phyloP scores from a whole-genome alignment of 2,113 vertebrate genomes.

The Raphicerus campestris region DNA sequence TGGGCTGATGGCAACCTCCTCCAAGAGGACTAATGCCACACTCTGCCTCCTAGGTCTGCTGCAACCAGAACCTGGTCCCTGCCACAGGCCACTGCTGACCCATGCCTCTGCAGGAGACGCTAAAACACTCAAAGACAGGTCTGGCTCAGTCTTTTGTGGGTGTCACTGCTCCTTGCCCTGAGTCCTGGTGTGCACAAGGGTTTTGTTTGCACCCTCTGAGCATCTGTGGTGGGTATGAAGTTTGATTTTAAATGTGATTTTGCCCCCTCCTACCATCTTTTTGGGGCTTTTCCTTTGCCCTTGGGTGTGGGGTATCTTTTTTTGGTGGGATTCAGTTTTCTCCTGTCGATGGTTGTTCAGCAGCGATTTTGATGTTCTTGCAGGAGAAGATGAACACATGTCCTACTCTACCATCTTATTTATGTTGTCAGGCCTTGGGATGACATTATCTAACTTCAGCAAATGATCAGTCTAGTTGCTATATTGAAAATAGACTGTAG shows the following conservation, averaged over 20 bases:
- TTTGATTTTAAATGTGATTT: neutral
- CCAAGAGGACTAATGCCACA: neutral
- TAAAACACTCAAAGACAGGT: neutral
- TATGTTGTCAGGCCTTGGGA: neutral
- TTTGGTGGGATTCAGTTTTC: neutral
- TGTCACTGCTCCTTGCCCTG: neutral
- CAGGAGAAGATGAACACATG: neutral
- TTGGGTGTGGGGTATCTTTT: neutral
- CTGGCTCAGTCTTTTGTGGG: neutral
- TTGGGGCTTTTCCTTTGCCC: neutral
- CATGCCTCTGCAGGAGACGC: rapidly evolving
- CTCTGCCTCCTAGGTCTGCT: neutral
- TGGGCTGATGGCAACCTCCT: neutral
- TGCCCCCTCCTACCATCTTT: neutral
- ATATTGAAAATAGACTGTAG: neutral
- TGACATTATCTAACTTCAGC: neutral
- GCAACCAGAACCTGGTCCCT: neutral
- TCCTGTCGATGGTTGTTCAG: neutral
- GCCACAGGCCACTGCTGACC: neutral
- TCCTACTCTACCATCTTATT: neutral
- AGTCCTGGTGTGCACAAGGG: neutral
- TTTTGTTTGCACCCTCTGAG: neutral
- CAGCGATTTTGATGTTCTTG: rapidly evolving
- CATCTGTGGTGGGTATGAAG: neutral
- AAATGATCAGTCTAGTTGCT: neutral